phyloP scores from a whole-genome alignment of 1,140 invertebrate genomes.

The Meloidogyne exigua region DNA sequence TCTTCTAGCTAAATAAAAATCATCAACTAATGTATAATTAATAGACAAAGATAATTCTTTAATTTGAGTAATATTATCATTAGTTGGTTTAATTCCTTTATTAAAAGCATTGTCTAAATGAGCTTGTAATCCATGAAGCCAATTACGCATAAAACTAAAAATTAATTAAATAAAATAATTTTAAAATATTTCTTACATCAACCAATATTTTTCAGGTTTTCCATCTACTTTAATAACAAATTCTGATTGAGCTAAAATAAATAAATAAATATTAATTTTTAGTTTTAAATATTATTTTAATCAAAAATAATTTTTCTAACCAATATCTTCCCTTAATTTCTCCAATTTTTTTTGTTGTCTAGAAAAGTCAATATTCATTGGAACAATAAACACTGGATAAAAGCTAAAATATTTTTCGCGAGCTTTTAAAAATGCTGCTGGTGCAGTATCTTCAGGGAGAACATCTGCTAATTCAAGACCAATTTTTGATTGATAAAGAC shows the following conservation, averaged over 20 bases:
- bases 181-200: slow-evolving; percentile 9
- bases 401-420: slow-evolving; percentile 93
- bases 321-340: slow-evolving; percentile 87
- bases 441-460: slow-evolving; percentile 82
- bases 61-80: slow-evolving; percentile 45
- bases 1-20: slow-evolving; percentile 49
- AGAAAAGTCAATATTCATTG: slow-evolving; percentile 91
- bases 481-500: slow-evolving; percentile 71
- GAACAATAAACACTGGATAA: slow-evolving; percentile 94
- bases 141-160: slow-evolving; percentile 55
- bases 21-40: slow-evolving; percentile 40
- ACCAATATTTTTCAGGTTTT: slow-evolving; percentile 32
- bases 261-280: no score
- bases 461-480: slow-evolving; percentile 87
- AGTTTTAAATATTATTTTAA: neutral
- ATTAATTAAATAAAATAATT: slow-evolving; percentile 22
- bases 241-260: slow-evolving; percentile 50
- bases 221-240: slow-evolving; percentile 60
- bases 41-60: slow-evolving; percentile 39
- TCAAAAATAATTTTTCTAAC: slow-evolving; percentile 26
- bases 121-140: slow-evolving; percentile 52
- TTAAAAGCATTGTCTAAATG: slow-evolving; percentile 11
- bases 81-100: slow-evolving; percentile 30
- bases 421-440: slow-evolving; percentile 84
- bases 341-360: slow-evolving; percentile 85